Evolutionary conservation across 2,797 vertebrate genomes (phyloP).

Genomic region (Hydrolagus colliei): DNA sequence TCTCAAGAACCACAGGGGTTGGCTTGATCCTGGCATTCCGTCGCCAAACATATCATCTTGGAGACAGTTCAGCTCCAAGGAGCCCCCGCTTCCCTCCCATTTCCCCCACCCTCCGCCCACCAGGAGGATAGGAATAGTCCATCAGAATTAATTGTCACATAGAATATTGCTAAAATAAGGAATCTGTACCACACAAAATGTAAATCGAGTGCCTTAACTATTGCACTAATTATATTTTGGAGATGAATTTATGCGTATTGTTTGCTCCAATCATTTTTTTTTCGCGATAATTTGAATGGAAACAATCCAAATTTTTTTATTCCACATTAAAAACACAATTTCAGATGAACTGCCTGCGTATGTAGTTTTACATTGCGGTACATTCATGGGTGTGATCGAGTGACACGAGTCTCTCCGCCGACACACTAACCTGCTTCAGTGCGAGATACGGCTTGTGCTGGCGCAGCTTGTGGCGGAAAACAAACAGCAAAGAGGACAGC

Average conservation of each 20-base stretch:
- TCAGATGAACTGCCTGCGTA: neutral
- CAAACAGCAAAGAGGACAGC: conserved; percentile 66
- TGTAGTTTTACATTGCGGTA: neutral
- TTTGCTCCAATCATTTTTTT: neutral
- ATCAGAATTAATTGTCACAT: too few species aligned
- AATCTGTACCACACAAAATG: neutral
- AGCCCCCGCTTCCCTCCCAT: too few species aligned
- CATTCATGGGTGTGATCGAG: neutral
- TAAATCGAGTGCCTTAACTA: neutral
- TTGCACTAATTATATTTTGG: too few species aligned
- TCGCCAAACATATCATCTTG: too few species aligned
- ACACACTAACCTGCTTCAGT: conserved; percentile 69
- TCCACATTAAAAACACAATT: neutral
- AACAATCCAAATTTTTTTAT: neutral
- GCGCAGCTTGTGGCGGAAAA: conserved; percentile 58
- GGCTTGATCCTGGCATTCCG: too few species aligned
- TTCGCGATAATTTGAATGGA: neutral
- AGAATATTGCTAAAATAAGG: too few species aligned
- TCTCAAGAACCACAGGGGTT: too few species aligned
- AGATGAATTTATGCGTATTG: neutral
- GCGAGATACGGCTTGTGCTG: conserved; percentile 67
- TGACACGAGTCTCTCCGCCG: neutral
- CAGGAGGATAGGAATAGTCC: too few species aligned
- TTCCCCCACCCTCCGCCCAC: too few species aligned
- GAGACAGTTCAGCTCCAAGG: too few species aligned